These are phyloP conservation scores for Callipepla californica DNA, from an alignment of 2,113 vertebrate species.

Conservation along the genomic window DNA sequence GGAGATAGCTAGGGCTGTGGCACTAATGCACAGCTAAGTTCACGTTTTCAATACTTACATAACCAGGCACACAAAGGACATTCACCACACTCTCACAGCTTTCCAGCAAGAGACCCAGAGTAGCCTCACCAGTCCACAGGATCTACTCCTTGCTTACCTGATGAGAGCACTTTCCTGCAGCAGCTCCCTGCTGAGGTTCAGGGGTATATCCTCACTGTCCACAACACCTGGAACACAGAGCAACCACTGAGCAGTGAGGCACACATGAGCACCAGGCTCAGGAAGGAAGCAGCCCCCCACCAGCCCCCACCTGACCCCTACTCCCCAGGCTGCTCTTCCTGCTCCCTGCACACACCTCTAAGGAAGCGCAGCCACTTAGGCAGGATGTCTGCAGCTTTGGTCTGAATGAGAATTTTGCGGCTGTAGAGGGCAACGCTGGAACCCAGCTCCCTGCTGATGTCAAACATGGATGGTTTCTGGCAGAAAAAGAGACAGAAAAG, in stretches of 20 bases:
- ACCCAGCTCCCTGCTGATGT: conserved; percentile 94
- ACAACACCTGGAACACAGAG: conserved; percentile 87
- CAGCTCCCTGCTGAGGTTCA: conserved; percentile 97
- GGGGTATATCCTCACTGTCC: conserved; percentile 97
- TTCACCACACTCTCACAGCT: background rate
- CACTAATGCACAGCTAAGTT: background rate
- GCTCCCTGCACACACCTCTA: conserved; percentile 79
- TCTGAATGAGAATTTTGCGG: conserved; percentile 95
- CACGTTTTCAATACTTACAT: background rate
- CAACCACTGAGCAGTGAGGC: background rate
- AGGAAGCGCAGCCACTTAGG: conserved; percentile 97
- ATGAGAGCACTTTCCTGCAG: conserved; percentile 95
- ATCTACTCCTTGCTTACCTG: conserved; percentile 79
- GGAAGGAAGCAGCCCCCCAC: background rate
- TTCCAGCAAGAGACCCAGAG: background rate
- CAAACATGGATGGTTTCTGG: conserved; percentile 97
- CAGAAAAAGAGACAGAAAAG: background rate
- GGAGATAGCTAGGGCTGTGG: background rate
- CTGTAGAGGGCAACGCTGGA: conserved; percentile 92
- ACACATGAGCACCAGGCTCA: background rate
- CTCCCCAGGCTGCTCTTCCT: accelerated
- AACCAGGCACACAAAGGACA: background rate
- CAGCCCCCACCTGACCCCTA: accelerated
- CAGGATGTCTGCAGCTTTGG: conserved; percentile 92
- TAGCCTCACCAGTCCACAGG: background rate